These are phyloP conservation scores for Willowsia nigromaculata DNA, from an alignment of 2,888 invertebrate genomes.

Conservation along the genomic window DNA sequence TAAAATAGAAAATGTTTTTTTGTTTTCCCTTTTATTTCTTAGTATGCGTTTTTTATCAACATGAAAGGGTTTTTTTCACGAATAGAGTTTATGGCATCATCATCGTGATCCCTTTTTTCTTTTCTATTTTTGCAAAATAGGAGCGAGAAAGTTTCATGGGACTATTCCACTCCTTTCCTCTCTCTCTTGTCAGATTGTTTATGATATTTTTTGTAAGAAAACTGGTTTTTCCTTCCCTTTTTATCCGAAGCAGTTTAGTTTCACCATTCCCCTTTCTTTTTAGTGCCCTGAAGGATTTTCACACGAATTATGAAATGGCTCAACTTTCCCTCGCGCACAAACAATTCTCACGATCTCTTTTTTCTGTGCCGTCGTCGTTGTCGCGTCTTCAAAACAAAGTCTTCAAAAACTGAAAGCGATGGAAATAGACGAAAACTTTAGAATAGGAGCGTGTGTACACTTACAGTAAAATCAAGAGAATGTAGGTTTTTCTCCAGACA, in stretches of 20 bases:
- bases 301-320: conserved; percentile 67
- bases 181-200: conserved; percentile 59
- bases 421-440: not conserved
- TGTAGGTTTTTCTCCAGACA: not conserved
- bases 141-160: conserved; percentile 48
- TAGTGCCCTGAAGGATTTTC: conserved; percentile 62
- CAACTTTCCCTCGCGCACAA: conserved; percentile 56
- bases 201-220: conserved; percentile 61
- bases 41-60: conserved; percentile 30
- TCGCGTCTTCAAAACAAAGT: conserved; percentile 4
- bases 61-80: conserved; percentile 29
- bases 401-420: not conserved
- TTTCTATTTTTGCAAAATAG: conserved; percentile 35
- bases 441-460: not conserved
- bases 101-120: conserved; percentile 32
- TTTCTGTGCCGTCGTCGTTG: not conserved
- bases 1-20: not conserved
- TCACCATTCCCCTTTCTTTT: conserved; percentile 20
- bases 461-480: not conserved
- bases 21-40: not conserved
- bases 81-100: conserved; percentile 57
- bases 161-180: conserved; percentile 48
- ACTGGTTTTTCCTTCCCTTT: conserved; percentile 42
- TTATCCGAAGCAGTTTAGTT: conserved; percentile 52
- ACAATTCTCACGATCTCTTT: conserved; percentile 60